Evolutionary conservation across 2,888 invertebrate genomes (phyloP).

Genomic region (Ctena decussata): DNA sequence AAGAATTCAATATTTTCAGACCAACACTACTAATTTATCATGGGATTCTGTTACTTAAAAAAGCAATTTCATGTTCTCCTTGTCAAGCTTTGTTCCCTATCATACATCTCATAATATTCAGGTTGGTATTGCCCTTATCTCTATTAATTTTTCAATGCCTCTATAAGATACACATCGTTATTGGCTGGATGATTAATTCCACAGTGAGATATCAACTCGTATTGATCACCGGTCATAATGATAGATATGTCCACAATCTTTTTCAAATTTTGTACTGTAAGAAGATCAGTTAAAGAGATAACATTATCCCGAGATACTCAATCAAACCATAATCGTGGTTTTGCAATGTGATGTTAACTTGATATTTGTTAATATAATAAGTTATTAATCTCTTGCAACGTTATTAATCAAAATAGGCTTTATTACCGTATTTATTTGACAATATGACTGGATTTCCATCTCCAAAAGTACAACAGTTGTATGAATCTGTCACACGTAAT

Average conservation of each 20-base stretch:
- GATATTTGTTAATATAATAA: not conserved
- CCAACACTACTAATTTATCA: not conserved
- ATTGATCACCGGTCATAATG: conserved; percentile 11
- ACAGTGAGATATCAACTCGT: not conserved
- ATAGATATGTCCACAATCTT: conserved; percentile 8
- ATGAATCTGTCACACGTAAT: too few relatives aligned
- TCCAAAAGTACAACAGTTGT: too few relatives aligned
- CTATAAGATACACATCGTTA: not conserved
- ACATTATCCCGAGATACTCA: not conserved
- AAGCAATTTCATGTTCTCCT: conserved; percentile 3
- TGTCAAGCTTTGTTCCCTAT: not conserved
- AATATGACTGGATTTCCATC: too few relatives aligned
- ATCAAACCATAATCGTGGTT: not conserved
- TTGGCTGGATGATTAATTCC: conserved; percentile 9
- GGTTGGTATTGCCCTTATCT: not conserved
- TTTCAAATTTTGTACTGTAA: not conserved
- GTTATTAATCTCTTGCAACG: conserved; percentile 13
- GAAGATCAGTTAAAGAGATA: not conserved
- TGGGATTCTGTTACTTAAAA: not conserved
- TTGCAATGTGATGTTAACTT: not conserved
- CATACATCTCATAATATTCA: not conserved
- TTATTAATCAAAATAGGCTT: too few relatives aligned
- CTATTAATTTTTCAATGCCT: conserved; percentile 9
- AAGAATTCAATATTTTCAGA: too few relatives aligned
- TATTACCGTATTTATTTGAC: too few relatives aligned